A percentile compares a stretch with the other conserved stretches of the same genome.
phyloP scores from a whole-genome alignment of 2,888 invertebrate species.

The Phania funesta region DNA sequence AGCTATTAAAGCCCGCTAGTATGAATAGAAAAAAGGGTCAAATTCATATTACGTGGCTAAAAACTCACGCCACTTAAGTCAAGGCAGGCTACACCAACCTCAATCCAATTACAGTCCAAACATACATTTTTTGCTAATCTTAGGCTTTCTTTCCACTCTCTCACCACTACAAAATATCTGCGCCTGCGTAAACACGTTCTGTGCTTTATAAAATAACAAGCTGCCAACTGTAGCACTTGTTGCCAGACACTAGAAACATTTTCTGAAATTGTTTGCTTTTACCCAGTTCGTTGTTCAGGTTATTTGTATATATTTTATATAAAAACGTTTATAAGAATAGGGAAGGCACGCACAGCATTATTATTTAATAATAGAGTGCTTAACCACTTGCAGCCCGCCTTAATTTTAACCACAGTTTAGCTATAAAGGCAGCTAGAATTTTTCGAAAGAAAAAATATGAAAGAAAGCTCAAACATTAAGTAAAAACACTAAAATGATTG shows the following conservation, averaged over 20 bases:
- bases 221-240: conserved; percentile 46
- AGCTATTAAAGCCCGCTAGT: too few relatives aligned
- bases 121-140: background rate
- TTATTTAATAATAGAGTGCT: conserved; percentile 79
- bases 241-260: background rate
- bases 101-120: too few relatives aligned
- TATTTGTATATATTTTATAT: background rate
- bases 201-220: conserved; percentile 7
- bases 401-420: conserved; percentile 48
- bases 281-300: background rate
- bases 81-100: too few relatives aligned
- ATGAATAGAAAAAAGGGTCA: too few relatives aligned
- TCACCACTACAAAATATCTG: too few relatives aligned
- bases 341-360: conserved; percentile 75
- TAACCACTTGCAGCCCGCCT: conserved; percentile 73
- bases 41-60: too few relatives aligned
- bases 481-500: conserved; percentile 72
- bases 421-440: conserved; percentile 32
- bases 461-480: conserved; percentile 43
- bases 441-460: conserved; percentile 1
- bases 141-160: too few relatives aligned
- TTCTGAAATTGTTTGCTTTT: background rate
- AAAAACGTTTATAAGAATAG: conserved; percentile 22
- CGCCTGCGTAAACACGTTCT: background rate
- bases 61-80: too few relatives aligned